These are phyloP conservation scores for Hippocampus guttulatus DNA, from an alignment of 2,113 vertebrate species.

Conservation along the genomic window DNA sequence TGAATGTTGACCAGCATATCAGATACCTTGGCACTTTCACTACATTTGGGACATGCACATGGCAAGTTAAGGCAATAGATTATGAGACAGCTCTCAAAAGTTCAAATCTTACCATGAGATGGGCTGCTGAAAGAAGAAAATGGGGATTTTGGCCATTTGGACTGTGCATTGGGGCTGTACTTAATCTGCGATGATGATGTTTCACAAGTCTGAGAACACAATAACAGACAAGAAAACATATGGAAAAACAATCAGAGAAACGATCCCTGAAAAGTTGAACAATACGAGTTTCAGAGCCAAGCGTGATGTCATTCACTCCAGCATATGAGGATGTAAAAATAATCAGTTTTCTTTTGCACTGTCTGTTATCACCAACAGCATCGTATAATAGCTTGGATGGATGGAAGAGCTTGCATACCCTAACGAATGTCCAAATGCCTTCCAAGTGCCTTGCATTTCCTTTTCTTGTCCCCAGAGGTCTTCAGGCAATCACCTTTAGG, in stretches of 20 bases:
- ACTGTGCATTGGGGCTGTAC: not conserved
- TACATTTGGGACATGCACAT: too few species aligned
- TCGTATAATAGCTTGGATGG: constrained; percentile 14
- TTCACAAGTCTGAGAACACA: not conserved
- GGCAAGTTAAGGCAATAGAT: too few species aligned
- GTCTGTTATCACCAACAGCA: not conserved
- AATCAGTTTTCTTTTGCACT: not conserved
- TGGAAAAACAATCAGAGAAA: not conserved
- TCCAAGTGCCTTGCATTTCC: constrained; percentile 12
- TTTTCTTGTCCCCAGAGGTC: constrained; percentile 41
- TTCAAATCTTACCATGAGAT: not conserved
- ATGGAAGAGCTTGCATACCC: constrained; percentile 8
- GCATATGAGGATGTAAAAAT: not conserved
- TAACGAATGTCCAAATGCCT: constrained; percentile 4
- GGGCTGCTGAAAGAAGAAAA: not conserved
- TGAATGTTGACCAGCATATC: too few species aligned
- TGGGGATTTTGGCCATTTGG: not conserved
- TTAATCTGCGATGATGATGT: not conserved
- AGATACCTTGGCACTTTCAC: too few species aligned
- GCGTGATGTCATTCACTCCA: not conserved
- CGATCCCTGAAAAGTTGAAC: constrained; percentile 15
- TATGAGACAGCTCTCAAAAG: not conserved
- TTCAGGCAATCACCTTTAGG: constrained; percentile 44
- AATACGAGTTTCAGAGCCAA: not conserved
- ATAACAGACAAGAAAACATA: not conserved